These are phyloP conservation scores for Hypanus sabinus DNA, from an alignment of 2,113 vertebrate genomes.

Conservation along the genomic window DNA sequence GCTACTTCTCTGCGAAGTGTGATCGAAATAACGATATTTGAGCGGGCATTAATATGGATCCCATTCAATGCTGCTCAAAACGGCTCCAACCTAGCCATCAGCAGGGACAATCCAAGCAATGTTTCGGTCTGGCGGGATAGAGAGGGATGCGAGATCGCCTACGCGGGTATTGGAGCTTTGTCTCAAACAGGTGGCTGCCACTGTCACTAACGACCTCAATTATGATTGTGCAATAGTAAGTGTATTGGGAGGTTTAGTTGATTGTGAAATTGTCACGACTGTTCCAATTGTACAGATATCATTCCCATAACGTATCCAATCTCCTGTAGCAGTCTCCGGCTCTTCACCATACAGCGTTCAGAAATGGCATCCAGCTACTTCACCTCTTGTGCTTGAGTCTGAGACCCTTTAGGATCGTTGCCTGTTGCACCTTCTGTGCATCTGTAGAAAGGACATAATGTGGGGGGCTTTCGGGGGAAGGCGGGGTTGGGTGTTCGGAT, in stretches of 20 bases:
- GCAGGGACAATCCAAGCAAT: no score
- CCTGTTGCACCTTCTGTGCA: not conserved
- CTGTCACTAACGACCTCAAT: not conserved
- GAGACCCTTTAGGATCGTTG: not conserved
- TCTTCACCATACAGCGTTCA: not conserved
- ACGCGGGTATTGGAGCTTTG: no score
- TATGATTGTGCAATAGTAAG: constrained; percentile 22
- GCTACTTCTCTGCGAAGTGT: not conserved
- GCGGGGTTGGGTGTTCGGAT: not conserved
- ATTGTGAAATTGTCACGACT: not conserved
- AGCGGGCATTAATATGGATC: not conserved
- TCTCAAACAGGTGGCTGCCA: not conserved
- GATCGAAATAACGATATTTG: not conserved
- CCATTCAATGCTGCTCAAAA: not conserved
- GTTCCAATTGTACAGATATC: not conserved
- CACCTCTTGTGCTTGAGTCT: not conserved
- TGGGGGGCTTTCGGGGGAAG: not conserved
- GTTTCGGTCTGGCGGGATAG: not conserved
- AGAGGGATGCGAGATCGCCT: not conserved
- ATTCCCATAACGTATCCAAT: not conserved
- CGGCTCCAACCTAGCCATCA: not conserved
- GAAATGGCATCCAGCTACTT: not conserved
- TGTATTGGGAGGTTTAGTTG: not conserved
- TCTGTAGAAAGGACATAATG: no score
- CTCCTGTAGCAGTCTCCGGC: not conserved